Evolutionary conservation across 2,113 vertebrate species (phyloP).

Genomic region (Takifugu bimaculatus): DNA sequence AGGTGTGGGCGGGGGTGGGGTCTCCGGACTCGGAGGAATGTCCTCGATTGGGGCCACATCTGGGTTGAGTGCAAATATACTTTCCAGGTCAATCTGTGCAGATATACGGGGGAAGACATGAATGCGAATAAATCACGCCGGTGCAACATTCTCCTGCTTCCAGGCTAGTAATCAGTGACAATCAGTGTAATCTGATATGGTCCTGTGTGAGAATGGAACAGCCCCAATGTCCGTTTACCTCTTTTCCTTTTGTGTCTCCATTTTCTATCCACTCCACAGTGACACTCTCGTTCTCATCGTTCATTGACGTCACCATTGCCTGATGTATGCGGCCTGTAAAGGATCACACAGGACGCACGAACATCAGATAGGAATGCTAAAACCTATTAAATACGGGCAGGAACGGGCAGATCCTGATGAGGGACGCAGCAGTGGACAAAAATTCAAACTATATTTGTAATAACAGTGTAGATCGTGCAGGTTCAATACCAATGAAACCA

Average conservation of each 20-base stretch:
- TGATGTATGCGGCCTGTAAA: conserved; percentile 89
- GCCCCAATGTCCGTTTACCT: conserved; percentile 71
- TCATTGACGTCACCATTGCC: conserved; percentile 96
- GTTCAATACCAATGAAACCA: too few relatives aligned
- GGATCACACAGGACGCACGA: not conserved
- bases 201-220: too few relatives aligned
- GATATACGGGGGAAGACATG: not conserved
- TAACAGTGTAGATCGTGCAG: too few relatives aligned
- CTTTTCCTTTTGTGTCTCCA: conserved; percentile 98
- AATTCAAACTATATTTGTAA: too few relatives aligned
- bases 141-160: too few relatives aligned
- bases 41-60: conserved; percentile 92
- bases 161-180: too few relatives aligned
- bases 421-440: too few relatives aligned
- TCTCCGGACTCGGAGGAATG: conserved; percentile 84
- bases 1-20: conserved; percentile 83
- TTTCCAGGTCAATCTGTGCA: conserved; percentile 92
- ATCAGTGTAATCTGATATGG: too few relatives aligned
- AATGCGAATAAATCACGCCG: too few relatives aligned
- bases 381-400: not conserved
- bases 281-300: conserved; percentile 94
- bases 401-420: not conserved
- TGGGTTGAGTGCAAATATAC: conserved; percentile 96
- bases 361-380: not conserved
- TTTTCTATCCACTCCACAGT: conserved; percentile 99